These are phyloP conservation scores for Vulpes lagopus DNA, from an alignment of 2,113 vertebrate genomes.

Conservation along the genomic window DNA sequence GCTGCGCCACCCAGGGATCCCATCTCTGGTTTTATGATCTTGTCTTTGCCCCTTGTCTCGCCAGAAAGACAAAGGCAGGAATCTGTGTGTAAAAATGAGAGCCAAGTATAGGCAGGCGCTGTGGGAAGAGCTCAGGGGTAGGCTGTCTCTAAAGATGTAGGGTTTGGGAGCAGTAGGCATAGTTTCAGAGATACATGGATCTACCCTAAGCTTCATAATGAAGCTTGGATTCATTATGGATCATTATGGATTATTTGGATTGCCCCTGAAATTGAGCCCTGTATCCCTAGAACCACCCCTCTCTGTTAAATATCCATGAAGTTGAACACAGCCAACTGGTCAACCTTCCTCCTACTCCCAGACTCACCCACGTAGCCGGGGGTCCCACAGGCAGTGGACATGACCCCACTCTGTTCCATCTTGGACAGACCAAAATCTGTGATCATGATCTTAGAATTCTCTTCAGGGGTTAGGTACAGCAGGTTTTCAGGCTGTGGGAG, in stretches of 20 bases:
- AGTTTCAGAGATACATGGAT: not conserved
- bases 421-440: slow-evolving; percentile 97
- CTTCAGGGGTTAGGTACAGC: slow-evolving; percentile 93
- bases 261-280: not conserved
- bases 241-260: not conserved
- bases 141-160: not conserved
- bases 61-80: not conserved
- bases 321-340: not conserved
- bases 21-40: not conserved
- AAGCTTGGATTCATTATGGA: too few species aligned
- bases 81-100: not conserved
- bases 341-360: not conserved
- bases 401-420: slow-evolving; percentile 93
- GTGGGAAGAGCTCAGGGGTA: not conserved
- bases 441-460: slow-evolving; percentile 98
- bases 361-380: slow-evolving; percentile 95
- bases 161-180: not conserved
- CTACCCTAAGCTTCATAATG: not conserved
- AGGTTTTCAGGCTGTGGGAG: slow-evolving; percentile 94
- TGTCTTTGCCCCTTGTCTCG: not conserved
- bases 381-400: slow-evolving; percentile 97
- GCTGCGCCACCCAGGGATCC: too few species aligned
- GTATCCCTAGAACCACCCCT: not conserved
- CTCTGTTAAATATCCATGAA: not conserved
- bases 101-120: not conserved